A percentile compares a stretch with the other conserved stretches of the same genome.
phyloP scores from a whole-genome alignment of 1,140 invertebrate species.

The Acromyrmex heyeri region DNA sequence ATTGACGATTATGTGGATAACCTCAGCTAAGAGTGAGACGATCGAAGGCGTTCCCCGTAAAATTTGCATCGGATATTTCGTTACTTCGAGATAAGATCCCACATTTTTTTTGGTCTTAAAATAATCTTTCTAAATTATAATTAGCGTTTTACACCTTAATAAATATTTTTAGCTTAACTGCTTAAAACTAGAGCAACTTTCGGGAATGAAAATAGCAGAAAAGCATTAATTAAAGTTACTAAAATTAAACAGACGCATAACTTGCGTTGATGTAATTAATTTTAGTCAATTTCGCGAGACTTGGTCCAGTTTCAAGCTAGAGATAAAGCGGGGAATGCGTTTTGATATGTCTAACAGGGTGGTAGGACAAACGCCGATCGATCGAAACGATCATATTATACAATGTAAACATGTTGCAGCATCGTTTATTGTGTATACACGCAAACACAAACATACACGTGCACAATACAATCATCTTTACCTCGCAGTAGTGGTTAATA shows the following conservation, averaged over 20 bases:
- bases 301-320: slow-evolving; percentile 52
- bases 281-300: slow-evolving; percentile 38
- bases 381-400: slow-evolving; percentile 20
- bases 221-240: slow-evolving; percentile 47
- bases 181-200: not conserved
- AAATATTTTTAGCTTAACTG: slow-evolving; percentile 31
- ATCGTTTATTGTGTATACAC: not conserved
- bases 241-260: slow-evolving; percentile 40
- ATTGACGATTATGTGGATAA: slow-evolving; percentile 31
- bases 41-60: slow-evolving; percentile 39
- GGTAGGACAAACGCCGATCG: not conserved
- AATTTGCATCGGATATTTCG: not conserved
- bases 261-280: slow-evolving; percentile 48
- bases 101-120: not conserved
- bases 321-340: slow-evolving; percentile 60
- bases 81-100: not conserved
- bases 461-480: slow-evolving; percentile 76
- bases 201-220: slow-evolving; percentile 29
- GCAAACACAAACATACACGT: slow-evolving; percentile 76
- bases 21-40: not conserved
- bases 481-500: slow-evolving; percentile 67
- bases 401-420: slow-evolving; percentile 51
- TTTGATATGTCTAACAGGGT: slow-evolving; percentile 19
- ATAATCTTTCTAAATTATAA: not conserved
- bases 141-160: not conserved